phyloP scores from a whole-genome alignment of 2,797 vertebrate genomes.

The Sciurus carolinensis region DNA sequence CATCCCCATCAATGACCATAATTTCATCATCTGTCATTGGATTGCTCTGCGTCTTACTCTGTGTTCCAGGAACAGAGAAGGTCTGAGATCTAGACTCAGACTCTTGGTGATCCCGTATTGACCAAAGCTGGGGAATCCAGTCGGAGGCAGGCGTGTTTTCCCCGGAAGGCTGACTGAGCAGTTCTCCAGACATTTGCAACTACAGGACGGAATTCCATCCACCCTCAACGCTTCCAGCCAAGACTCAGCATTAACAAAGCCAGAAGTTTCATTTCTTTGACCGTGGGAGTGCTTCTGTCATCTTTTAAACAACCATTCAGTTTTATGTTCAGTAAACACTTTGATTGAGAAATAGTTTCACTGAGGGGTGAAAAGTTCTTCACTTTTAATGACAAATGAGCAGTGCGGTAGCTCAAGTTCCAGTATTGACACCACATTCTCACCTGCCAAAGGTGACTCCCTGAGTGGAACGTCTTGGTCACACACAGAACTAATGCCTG shows the following conservation, averaged over 20 bases:
- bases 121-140: slow-evolving; percentile 26
- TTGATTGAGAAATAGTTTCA: slow-evolving; percentile 51
- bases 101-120: not conserved
- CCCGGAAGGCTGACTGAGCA: slow-evolving; percentile 70
- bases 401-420: not conserved
- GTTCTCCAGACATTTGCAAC: slow-evolving; percentile 71
- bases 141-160: not conserved
- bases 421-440: not conserved
- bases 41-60: slow-evolving; percentile 5
- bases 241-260: slow-evolving; percentile 65
- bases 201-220: slow-evolving; percentile 58
- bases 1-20: not conserved
- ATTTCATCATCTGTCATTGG: not conserved
- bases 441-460: not conserved
- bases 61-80: not conserved
- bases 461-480: not conserved
- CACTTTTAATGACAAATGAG: slow-evolving; percentile 31
- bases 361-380: slow-evolving; percentile 29
- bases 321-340: slow-evolving; percentile 59
- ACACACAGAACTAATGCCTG: not conserved
- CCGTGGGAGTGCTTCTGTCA: slow-evolving; percentile 44
- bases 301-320: slow-evolving; percentile 48
- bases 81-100: not conserved
- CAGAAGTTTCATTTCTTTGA: slow-evolving; percentile 65
- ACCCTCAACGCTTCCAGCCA: slow-evolving; percentile 35